A percentile compares a stretch with the other conserved stretches of the same genome.
Conservation (phyloP, 2,888 invertebrate genomes). For the Callyntrura sp. region DNA sequence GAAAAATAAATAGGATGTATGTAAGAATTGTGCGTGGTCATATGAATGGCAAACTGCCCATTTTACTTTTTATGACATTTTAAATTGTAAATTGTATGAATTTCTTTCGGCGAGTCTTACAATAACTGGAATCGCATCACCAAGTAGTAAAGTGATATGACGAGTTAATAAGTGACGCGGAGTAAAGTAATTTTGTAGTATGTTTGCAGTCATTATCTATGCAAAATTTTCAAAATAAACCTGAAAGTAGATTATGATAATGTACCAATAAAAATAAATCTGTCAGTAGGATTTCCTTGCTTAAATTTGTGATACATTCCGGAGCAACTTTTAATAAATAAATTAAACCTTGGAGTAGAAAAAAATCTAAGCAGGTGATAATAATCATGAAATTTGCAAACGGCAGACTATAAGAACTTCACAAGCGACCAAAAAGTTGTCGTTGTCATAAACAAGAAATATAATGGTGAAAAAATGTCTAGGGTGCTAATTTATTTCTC, state of each 20-base stretch:
- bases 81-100: too few species aligned
- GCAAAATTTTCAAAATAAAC: background rate
- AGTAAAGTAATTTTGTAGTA: too few species aligned
- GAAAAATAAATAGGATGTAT: too few species aligned
- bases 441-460: background rate
- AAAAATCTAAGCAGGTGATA: background rate
- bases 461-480: slow-evolving; percentile 1
- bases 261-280: background rate
- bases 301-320: slow-evolving; percentile 34
- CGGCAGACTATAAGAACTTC: slow-evolving; percentile 12
- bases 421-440: slow-evolving; percentile 2
- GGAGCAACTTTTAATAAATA: slow-evolving; percentile 28
- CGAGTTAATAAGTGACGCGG: too few species aligned
- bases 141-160: too few species aligned
- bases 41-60: too few species aligned
- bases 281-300: background rate
- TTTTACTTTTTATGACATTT: too few species aligned
- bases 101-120: too few species aligned
- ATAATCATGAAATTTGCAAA: slow-evolving; percentile 15
- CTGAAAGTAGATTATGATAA: background rate
- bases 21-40: too few species aligned
- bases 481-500: slow-evolving; percentile 10
- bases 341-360: background rate
- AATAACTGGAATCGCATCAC: too few species aligned
- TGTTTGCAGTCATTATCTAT: background rate